Evolutionary conservation across 2,888 invertebrate species (phyloP).

Genomic region (Morinoia aosen): DNA sequence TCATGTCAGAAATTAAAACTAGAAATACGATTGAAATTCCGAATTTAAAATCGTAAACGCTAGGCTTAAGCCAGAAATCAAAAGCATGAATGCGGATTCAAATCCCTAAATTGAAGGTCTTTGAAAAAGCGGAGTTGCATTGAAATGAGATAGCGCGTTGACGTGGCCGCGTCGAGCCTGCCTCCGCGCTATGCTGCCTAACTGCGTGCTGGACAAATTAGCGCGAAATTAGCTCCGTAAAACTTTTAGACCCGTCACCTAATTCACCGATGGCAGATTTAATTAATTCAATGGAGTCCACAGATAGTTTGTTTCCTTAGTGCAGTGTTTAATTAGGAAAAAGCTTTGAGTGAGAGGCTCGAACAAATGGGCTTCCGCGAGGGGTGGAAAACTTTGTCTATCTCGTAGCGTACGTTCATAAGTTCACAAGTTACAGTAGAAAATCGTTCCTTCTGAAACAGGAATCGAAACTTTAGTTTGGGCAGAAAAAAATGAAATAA

Average conservation of each 20-base stretch:
- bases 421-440: neutral
- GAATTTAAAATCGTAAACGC: neutral
- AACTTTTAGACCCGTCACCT: conserved; percentile 50
- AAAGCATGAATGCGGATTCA: neutral
- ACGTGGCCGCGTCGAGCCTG: neutral
- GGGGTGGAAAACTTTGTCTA: neutral
- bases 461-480: neutral
- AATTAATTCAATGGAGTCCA: conserved; percentile 53
- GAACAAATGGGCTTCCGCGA: neutral
- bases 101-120: neutral
- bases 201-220: conserved; percentile 33
- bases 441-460: neutral
- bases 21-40: neutral
- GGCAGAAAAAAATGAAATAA: neutral
- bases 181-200: neutral
- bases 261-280: conserved; percentile 52
- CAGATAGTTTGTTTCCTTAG: conserved; percentile 52
- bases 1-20: neutral
- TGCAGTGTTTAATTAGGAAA: conserved; percentile 47
- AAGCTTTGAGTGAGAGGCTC: conserved; percentile 35
- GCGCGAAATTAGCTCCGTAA: conserved; percentile 29
- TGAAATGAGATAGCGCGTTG: neutral
- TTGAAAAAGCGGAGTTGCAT: neutral
- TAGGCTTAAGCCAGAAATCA: neutral
- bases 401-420: neutral